Evolutionary conservation across 1,140 invertebrate genomes (phyloP), one percentile per base, ranked within the genome.

Genomic region (Potamilus streckersoni): DNA sequence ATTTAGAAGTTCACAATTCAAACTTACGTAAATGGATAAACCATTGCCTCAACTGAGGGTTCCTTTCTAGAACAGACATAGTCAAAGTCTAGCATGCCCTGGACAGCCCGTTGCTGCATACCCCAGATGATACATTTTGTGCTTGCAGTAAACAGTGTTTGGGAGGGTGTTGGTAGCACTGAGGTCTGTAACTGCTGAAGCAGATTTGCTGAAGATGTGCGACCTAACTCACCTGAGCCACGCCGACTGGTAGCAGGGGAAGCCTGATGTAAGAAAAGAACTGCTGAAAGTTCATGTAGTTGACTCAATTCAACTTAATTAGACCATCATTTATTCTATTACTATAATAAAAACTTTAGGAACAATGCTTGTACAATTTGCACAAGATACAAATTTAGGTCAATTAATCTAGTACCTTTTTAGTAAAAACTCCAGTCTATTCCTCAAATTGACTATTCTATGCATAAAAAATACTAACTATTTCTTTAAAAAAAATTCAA

Each of bases 41-140:
- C 96, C 86, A 99, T 96, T 55, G 97, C 98, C 8, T 96, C 97
- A 1, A 99, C 93, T 58, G 92, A 93, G 6, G 92, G 92, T 82
- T 96, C 94, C 73, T 93, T 91, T 80, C 98, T 93, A 23, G 96
- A 93, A 89, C 98, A 99, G 17, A 99, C 97, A 90, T 98, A 99
- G 91, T 99, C 98, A 92, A 99, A 99, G 89, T 99, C 98, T 65
- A 99, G 89, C 97, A 99, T 99, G 76, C 93, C 92, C 79, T 99
- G 98, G 55, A 99, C 97, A n/a, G 98, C 98, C 77, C 97, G 91
- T 17, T 95, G 96, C 91, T 99, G 98, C 96, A 99, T 99, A 63
- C 98, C 98, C 98, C 98, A 99, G 49, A 99, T 94, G 83, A 99
- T 98, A 14, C 97, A 93, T 90, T 96, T 96, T 1, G 98, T 99